Conservation (phyloP, 2,888 invertebrate genomes). For the Oxycera nigricornis region DNA sequence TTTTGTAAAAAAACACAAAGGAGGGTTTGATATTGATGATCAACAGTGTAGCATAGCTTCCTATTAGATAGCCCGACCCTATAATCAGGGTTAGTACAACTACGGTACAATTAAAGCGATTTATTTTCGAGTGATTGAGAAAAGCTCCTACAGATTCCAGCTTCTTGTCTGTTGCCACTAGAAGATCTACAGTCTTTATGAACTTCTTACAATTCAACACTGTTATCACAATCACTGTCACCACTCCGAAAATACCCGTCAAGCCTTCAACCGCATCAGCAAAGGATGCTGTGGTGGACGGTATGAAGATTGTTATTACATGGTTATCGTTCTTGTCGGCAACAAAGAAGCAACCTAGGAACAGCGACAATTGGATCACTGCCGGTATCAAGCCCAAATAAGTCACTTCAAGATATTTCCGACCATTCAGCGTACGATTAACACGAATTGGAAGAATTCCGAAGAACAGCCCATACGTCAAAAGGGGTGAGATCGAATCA, state of each 20-base stretch:
- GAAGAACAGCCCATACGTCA: neutral
- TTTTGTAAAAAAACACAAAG: neutral
- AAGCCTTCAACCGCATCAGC: constrained; percentile 53
- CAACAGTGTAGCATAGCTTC: constrained; percentile 55
- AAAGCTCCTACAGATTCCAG: constrained; percentile 56
- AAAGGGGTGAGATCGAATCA: neutral
- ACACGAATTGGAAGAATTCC: constrained; percentile 1
- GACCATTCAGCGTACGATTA: neutral
- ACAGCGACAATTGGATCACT: constrained; percentile 47
- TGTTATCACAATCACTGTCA: constrained; percentile 53
- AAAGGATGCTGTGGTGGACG: constrained; percentile 51
- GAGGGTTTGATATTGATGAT: constrained; percentile 21
- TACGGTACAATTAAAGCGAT: constrained; percentile 53
- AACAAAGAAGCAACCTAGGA: constrained; percentile 53
- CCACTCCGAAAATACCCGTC: constrained; percentile 52
- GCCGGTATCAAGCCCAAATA: constrained; percentile 47
- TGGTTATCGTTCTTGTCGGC: constrained; percentile 46
- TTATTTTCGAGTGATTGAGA: constrained; percentile 56
- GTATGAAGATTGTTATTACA: constrained; percentile 52
- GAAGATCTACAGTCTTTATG: constrained; percentile 55
- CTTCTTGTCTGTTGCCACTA: constrained; percentile 55
- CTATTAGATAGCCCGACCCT: constrained; percentile 54
- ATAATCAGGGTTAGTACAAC: constrained; percentile 54
- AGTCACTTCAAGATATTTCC: neutral
- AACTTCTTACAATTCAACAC: constrained; percentile 53